Evolutionary conservation across 1,140 invertebrate genomes (phyloP).

Genomic region (Calycopis cecrops): DNA sequence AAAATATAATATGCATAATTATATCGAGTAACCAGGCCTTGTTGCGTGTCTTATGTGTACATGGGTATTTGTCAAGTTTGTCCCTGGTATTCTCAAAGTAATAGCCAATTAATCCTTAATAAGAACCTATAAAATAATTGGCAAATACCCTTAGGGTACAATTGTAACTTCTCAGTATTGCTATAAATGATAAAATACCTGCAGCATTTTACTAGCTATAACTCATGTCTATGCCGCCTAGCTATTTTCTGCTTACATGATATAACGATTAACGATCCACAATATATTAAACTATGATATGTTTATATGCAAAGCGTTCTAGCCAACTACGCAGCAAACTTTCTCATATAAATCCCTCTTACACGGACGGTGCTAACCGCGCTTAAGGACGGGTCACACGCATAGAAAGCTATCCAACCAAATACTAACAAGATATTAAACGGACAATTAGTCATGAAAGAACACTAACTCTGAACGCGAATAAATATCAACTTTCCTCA

Average conservation of each 20-base stretch:
- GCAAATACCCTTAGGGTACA: too few species aligned
- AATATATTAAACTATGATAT: neutral
- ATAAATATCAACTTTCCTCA: neutral
- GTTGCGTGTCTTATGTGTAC: too few species aligned
- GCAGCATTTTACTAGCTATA: too few species aligned
- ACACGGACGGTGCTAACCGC: neutral
- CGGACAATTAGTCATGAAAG: conserved; percentile 1
- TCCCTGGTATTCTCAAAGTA: too few species aligned
- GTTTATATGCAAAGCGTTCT: neutral
- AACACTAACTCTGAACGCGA: neutral
- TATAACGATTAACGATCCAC: neutral
- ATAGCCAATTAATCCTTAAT: too few species aligned
- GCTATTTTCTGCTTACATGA: conserved; percentile 1
- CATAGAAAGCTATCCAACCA: conserved; percentile 2
- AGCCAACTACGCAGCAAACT: neutral
- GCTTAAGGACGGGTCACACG: conserved; percentile 1
- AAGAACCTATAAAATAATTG: too few species aligned
- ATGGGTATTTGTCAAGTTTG: too few species aligned
- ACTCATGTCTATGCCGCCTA: neutral
- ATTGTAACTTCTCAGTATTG: too few species aligned
- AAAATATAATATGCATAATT: too few species aligned
- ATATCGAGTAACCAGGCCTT: too few species aligned
- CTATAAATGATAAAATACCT: too few species aligned
- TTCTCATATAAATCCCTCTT: conserved; percentile 4
- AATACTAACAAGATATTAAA: neutral